Evolutionary conservation across 1,140 invertebrate genomes (phyloP), one percentile per base, ranked within the genome.

Genomic region (Drosophila dunni): DNA sequence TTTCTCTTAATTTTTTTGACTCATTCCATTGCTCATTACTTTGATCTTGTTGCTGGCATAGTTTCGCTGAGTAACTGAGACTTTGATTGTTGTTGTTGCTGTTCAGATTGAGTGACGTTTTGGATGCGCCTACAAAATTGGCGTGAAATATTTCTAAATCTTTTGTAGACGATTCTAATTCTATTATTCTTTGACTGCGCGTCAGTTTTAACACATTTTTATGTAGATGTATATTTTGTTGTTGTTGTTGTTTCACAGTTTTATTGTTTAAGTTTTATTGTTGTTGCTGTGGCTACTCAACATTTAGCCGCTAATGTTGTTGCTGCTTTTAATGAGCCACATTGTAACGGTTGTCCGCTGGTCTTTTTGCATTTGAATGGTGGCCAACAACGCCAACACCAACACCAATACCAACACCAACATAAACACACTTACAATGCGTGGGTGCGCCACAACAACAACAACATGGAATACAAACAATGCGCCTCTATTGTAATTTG

Each of bases 301-400:
- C 34, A 38, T 54, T 54, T 38, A 40, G 40, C 58, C 69, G 60
- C 48, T 64, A 42, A 66, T 72, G 76, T 46, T 60, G 36, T 15
- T 48, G n/a, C 48, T 50, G 60, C 34, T 51, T 63, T 83, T 88
- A 86, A 83, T 79, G 83, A 88, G 83, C 69, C 54, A 74, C 83
- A 88, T 75, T 89, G 83, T 88, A 88, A 88, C 83, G 80, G 83
- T 84, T 76, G 77, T 80, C 74, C 74, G 79, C 50, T 88, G 73
- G 44, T 86, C 82, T 77, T 84, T 88, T 88, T 84, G 83, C 84
- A 88, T 88, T 89, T 89, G 80, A 88, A 88, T 88, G 69, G 57
- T 73, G 66, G 64, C 77, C 42, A 33, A 17, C 36, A 71, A 42
- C 66, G 57, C 60, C 29, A 34, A 45, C 77, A 60, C 61, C 56